A percentile compares a stretch with the other conserved stretches of the same genome.
Evolutionary conservation across 2,888 invertebrate species (phyloP).

Genomic region (Seira musarum): DNA sequence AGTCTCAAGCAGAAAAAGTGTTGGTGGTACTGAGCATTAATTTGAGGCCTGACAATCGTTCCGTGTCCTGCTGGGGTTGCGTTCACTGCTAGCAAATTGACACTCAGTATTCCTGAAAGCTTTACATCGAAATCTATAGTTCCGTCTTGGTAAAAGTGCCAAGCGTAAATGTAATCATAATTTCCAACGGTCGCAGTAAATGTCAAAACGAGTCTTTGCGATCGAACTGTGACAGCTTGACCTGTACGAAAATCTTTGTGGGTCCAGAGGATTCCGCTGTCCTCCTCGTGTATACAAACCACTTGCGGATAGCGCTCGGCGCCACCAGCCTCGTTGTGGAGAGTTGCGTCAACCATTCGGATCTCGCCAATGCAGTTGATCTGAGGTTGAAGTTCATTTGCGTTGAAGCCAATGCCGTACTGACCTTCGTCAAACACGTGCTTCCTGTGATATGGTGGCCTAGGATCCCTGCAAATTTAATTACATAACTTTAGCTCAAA

Average conservation of each 20-base stretch:
- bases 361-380: constrained; percentile 45
- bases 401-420: constrained; percentile 39
- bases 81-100: constrained; percentile 25
- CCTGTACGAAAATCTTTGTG: constrained; percentile 16
- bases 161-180: constrained; percentile 49
- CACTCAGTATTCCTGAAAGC: constrained; percentile 27
- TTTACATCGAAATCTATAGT: constrained; percentile 25
- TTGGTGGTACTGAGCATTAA: constrained; percentile 47
- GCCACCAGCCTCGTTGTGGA: not conserved
- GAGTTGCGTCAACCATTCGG: not conserved
- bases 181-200: constrained; percentile 30
- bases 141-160: constrained; percentile 52
- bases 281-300: constrained; percentile 44
- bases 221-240: constrained; percentile 33
- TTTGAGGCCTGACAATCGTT: constrained; percentile 19
- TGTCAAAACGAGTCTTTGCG: constrained; percentile 23
- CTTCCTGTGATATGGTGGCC: too few relatives aligned
- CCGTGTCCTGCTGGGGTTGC: constrained; percentile 30
- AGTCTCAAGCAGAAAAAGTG: constrained; percentile 38
- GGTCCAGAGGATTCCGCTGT: constrained; percentile 31
- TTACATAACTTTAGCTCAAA: not conserved
- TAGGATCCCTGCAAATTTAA: not conserved
- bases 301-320: too few relatives aligned
- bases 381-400: constrained; percentile 26
- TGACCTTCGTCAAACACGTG: constrained; percentile 48